A percentile compares a stretch with the other conserved stretches of the same genome.
Evolutionary conservation across 1,140 invertebrate species (phyloP).

Genomic region (Apolygus lucorum): DNA sequence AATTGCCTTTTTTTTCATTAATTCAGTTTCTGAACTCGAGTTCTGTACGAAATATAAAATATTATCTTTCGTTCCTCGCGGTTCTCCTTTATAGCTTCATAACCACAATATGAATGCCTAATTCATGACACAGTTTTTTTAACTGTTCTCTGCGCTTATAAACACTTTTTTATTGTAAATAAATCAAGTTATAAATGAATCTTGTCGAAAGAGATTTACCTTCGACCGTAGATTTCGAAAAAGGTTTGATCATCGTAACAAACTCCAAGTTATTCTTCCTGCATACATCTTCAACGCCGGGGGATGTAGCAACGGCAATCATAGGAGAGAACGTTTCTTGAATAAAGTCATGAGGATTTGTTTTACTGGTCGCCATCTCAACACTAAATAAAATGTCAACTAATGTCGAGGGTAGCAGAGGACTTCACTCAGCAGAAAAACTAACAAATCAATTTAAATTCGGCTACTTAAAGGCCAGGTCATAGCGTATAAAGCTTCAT

Average conservation of each 20-base stretch:
- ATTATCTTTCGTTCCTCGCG: no score
- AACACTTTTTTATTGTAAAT: not conserved
- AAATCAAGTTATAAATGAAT: not conserved
- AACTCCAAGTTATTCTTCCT: slow-evolving; percentile 86
- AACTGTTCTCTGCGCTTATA: not conserved
- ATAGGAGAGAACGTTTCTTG: slow-evolving; percentile 80
- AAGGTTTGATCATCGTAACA: slow-evolving; percentile 82
- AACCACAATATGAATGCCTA: not conserved
- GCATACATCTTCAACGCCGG: slow-evolving; percentile 69
- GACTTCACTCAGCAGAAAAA: no score
- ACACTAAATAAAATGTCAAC: no score
- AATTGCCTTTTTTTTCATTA: no score
- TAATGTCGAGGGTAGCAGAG: no score
- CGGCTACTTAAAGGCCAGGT: no score
- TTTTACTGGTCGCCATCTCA: slow-evolving; percentile 51
- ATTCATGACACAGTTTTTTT: not conserved
- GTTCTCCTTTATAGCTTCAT: no score
- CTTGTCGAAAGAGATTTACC: slow-evolving; percentile 44
- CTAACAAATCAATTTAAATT: no score
- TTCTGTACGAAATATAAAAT: not conserved
- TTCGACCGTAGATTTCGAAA: slow-evolving; percentile 67
- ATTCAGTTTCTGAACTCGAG: no score
- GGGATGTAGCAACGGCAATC: slow-evolving; percentile 73
- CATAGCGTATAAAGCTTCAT: no score
- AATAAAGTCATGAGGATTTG: slow-evolving; percentile 75